phyloP scores from a whole-genome alignment of 2,797 vertebrate genomes.

The Sebastes glaucus region DNA sequence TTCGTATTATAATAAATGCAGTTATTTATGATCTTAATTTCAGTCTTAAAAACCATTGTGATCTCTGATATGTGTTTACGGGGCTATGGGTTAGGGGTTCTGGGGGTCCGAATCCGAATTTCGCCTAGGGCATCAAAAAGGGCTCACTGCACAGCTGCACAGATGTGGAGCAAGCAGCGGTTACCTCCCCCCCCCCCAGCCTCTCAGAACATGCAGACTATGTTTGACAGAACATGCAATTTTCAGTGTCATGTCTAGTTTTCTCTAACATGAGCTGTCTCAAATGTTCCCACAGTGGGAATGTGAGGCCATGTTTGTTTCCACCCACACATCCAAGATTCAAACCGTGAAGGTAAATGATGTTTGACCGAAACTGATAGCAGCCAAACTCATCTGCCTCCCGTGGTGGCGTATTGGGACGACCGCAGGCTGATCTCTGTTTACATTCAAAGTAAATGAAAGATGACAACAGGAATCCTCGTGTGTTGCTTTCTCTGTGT shows the following conservation, averaged over 20 bases:
- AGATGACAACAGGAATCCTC: constrained; percentile 10
- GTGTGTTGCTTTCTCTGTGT: background rate
- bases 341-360: constrained; percentile 12
- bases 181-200: background rate
- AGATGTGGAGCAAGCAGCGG: background rate
- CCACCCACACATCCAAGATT: constrained; percentile 1
- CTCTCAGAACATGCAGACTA: background rate
- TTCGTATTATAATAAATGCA: too few relatives aligned
- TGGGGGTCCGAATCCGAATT: too few relatives aligned
- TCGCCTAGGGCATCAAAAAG: too few relatives aligned
- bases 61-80: too few relatives aligned
- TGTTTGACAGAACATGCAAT: constrained; percentile 16
- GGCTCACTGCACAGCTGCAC: background rate
- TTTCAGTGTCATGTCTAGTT: constrained; percentile 12
- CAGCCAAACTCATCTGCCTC: background rate
- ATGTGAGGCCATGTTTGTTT: constrained; percentile 9
- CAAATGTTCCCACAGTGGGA: background rate
- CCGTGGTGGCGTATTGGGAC: background rate
- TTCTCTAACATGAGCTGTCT: background rate
- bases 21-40: too few relatives aligned
- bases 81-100: too few relatives aligned
- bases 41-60: too few relatives aligned
- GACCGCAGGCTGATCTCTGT: constrained; percentile 3
- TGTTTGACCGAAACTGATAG: constrained; percentile 7
- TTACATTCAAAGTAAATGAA: constrained; percentile 1